These are phyloP conservation scores for Prinia subflava DNA, from an alignment of 2,113 vertebrate species.

Conservation along the genomic window DNA sequence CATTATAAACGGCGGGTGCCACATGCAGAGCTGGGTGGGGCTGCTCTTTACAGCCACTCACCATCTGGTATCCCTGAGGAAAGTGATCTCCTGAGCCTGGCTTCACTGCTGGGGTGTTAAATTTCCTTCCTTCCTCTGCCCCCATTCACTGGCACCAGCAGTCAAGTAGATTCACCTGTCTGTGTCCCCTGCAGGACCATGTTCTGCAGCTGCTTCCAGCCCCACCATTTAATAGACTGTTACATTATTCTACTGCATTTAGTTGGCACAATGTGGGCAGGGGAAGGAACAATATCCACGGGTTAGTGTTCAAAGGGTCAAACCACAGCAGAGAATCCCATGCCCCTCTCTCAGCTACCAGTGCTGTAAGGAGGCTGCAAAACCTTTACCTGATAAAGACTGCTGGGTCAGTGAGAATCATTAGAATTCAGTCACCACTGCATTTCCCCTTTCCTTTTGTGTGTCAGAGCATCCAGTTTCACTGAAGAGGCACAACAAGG, in stretches of 20 bases:
- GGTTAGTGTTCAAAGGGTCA: not conserved
- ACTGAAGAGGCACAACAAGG: not conserved
- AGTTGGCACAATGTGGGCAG: not conserved
- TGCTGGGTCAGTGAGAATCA: not conserved
- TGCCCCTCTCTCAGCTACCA: not conserved
- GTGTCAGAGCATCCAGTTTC: not conserved
- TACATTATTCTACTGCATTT: not conserved
- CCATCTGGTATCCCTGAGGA: constrained; percentile 83
- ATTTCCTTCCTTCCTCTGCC: not conserved
- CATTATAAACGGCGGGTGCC: constrained; percentile 63
- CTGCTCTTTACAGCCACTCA: constrained; percentile 71
- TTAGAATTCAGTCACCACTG: not conserved
- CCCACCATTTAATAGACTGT: not conserved
- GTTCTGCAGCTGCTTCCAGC: constrained; percentile 3
- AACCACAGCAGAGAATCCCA: not conserved
- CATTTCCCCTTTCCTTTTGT: not conserved
- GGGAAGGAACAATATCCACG: not conserved
- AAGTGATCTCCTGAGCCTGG: constrained; percentile 24
- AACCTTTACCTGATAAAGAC: not conserved
- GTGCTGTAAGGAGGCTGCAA: not conserved
- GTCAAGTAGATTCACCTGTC: constrained; percentile 70
- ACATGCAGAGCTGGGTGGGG: constrained; percentile 70
- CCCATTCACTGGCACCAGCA: constrained; percentile 59
- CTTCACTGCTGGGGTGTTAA: not conserved
- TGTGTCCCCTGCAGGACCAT: constrained; percentile 60